Evolutionary conservation across 2,888 invertebrate genomes (phyloP), one percentile per base, ranked within the genome.

Genomic region (Heliconius aoede): DNA sequence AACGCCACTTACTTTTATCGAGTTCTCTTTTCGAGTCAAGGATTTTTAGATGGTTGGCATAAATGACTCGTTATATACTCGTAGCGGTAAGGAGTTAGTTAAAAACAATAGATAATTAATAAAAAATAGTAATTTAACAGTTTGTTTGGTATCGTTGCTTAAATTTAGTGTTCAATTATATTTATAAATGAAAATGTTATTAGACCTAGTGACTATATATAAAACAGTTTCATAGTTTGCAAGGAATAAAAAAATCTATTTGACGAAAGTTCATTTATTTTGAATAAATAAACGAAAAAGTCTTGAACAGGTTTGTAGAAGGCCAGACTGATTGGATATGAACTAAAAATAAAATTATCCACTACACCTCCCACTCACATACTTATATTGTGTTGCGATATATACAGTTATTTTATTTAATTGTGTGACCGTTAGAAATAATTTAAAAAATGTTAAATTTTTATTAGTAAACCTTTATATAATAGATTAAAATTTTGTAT

Each of bases 1-100:
- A 78, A 69, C 80, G 73, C 80, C 79, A 72, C 76, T 80, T 84
- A 84, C 85, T 83, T 85, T 83, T 83, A 83, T 81, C 80, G 80
- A 78, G 80, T 78, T 80, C 77, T 80, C 77, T 80, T 78, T 79
- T 78, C 78, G 78, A 84, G 79, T 82, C 85, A 85, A 85, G 85
- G 85, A 74, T 81, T 73, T 77, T 79, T 79, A 79, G 81, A 82
- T 81, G 82, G 77, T 81, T 82, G 81, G 81, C 81, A 82, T 82
- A 81, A 82, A 82, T 81, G 79, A 80, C 73, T 78, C 72, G 79
- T 79, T 72, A 78, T 78, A 40, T 73, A n/a, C n/a, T n/a, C n/a
- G n/a, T n/a, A 65, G 40, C 71, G 72, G 64, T 71, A 60, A 61
- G 28, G 58, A 30, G 65, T 36, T 28, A 28, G 68, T 69, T 75